These are phyloP conservation scores for Luidia sarsii DNA, from an alignment of 53 echinoderm and acorn worm species.

Conservation along the genomic window DNA sequence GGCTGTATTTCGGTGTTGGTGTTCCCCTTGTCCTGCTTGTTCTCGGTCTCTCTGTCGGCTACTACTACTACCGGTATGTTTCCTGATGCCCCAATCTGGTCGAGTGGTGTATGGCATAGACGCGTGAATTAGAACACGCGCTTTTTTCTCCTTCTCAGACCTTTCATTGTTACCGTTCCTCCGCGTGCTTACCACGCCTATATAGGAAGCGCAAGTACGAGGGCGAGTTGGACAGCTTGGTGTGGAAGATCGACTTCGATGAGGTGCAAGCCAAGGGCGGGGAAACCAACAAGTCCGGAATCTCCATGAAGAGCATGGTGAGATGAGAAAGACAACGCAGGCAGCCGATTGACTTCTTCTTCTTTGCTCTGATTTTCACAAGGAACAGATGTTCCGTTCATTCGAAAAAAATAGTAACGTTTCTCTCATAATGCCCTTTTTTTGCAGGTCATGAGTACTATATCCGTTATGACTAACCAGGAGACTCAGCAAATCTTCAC, in stretches of 20 bases:
- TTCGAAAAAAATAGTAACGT: too few species aligned
- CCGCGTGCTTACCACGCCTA: too few species aligned
- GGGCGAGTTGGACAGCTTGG: conserved; percentile 93
- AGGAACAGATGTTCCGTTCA: too few species aligned
- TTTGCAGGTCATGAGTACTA: conserved; percentile 75
- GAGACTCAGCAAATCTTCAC: conserved; percentile 95
- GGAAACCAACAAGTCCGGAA: conserved; percentile 67
- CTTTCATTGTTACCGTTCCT: too few species aligned
- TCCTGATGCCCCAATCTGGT: too few species aligned
- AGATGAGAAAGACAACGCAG: not conserved
- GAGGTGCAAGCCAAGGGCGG: conserved; percentile 79
- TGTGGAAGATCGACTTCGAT: conserved; percentile 90
- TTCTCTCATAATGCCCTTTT: too few species aligned
- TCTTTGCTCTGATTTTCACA: too few species aligned
- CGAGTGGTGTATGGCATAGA: too few species aligned
- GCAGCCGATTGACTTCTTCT: too few species aligned
- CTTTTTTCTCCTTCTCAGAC: too few species aligned
- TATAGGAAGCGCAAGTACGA: conserved; percentile 96
- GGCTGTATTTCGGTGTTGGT: conserved; percentile 61
- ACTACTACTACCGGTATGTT: conserved; percentile 73
- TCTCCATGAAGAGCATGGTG: conserved; percentile 98
- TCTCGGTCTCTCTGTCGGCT: conserved; percentile 19
- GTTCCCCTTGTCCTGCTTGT: conserved; percentile 57
- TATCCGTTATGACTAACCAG: conserved; percentile 90
- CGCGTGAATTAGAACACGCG: too few species aligned